Percentiles rank a stretch among this genome's conserved stretches.
phyloP scores from a whole-genome alignment of 2,113 vertebrate genomes.

The Cyprinodon variegatus region DNA sequence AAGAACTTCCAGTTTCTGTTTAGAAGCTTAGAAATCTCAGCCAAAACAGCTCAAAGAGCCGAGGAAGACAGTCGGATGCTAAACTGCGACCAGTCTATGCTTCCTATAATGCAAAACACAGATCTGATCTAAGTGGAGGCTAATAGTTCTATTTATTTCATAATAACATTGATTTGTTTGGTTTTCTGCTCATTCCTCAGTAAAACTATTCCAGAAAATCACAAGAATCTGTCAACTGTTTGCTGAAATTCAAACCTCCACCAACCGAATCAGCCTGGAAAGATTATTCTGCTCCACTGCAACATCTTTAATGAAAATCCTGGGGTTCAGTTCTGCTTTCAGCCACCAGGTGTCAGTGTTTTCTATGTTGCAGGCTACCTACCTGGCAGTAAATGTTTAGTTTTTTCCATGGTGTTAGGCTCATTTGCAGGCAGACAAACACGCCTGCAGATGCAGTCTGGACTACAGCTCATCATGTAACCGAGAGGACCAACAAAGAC shows the following conservation, averaged over 20 bases:
- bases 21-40: not conserved
- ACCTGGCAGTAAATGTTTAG: not conserved
- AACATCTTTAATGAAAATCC: too few species aligned
- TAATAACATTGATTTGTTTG: not conserved
- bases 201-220: not conserved
- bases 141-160: not conserved
- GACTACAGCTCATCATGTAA: slow-evolving; percentile 1
- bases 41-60: not conserved
- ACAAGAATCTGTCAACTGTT: too few species aligned
- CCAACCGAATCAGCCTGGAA: too few species aligned
- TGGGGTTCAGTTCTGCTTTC: slow-evolving; percentile 38
- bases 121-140: not conserved
- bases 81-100: not conserved
- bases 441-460: slow-evolving; percentile 2
- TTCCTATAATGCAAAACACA: not conserved
- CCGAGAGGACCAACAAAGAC: slow-evolving; percentile 5
- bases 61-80: not conserved
- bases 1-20: not conserved
- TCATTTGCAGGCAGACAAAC: slow-evolving; percentile 2
- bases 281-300: too few species aligned
- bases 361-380: slow-evolving; percentile 17
- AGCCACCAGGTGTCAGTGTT: slow-evolving; percentile 67
- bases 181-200: not conserved
- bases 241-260: too few species aligned
- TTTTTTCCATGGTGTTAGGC: not conserved